Conservation (phyloP, 2,888 invertebrate species). For the Strigamia maritima region DNA sequence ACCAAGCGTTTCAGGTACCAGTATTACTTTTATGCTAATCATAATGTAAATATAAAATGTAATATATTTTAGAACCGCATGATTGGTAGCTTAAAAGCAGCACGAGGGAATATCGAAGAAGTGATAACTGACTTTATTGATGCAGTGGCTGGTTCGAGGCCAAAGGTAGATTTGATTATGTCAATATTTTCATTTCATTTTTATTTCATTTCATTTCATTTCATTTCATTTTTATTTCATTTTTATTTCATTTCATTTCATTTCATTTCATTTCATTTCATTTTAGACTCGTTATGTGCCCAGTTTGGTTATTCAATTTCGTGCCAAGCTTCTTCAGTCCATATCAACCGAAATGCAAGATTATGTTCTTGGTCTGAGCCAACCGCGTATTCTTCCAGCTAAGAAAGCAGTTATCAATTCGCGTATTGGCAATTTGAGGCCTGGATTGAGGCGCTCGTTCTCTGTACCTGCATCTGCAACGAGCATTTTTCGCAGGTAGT, state of each 20-base stretch:
- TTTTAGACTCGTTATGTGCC: constrained; percentile 47
- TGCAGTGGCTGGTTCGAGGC: constrained; percentile 47
- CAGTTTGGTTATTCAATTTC: constrained; percentile 45
- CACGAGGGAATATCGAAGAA: constrained; percentile 46
- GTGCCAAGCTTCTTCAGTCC: constrained; percentile 45
- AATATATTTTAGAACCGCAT: constrained; percentile 17
- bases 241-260: neutral
- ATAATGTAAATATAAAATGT: too few relatives aligned
- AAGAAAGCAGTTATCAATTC: neutral
- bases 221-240: constrained; percentile 36
- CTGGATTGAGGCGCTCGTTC: constrained; percentile 38
- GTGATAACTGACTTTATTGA: constrained; percentile 49
- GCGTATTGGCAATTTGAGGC: neutral
- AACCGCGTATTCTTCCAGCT: constrained; percentile 44
- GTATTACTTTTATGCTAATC: constrained; percentile 42
- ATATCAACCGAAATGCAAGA: constrained; percentile 46
- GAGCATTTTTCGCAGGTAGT: neutral
- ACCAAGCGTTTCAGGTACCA: constrained; percentile 47
- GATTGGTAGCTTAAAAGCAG: constrained; percentile 40
- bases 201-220: neutral
- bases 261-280: neutral
- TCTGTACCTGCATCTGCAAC: constrained; percentile 38
- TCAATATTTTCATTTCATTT: too few relatives aligned
- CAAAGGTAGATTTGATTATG: too few relatives aligned
- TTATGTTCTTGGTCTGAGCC: constrained; percentile 43